phyloP scores from a whole-genome alignment of 2,888 invertebrate genomes.

The Nemoura dubitans region DNA sequence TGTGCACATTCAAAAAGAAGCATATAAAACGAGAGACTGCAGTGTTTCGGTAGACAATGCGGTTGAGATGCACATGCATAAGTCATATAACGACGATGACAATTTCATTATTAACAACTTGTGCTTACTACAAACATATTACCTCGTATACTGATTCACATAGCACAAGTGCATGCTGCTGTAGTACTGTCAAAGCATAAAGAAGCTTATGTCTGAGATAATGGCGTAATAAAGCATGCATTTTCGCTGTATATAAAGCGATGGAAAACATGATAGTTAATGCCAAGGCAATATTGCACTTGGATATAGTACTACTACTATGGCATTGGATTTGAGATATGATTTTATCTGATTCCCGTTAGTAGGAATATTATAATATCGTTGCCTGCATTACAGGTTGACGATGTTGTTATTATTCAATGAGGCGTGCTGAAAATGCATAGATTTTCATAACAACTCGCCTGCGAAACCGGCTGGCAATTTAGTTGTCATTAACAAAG shows the following conservation, averaged over 20 bases:
- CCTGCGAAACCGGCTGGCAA: background rate
- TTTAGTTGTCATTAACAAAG: background rate
- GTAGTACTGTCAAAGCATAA: background rate
- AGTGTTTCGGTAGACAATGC: background rate
- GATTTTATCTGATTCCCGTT: background rate
- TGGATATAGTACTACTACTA: background rate
- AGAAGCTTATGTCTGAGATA: background rate
- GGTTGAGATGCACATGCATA: background rate
- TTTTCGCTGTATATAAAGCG: background rate
- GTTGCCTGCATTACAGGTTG: no score
- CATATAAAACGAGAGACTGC: background rate
- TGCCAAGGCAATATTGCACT: background rate
- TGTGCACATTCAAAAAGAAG: background rate
- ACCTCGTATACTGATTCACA: background rate
- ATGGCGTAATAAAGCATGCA: background rate
- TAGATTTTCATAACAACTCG: background rate
- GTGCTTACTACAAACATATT: background rate
- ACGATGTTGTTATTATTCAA: background rate
- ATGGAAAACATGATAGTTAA: no score
- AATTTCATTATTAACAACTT: constrained; percentile 7
- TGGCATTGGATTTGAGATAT: background rate
- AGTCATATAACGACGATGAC: background rate
- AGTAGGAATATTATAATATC: background rate
- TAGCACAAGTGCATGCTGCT: background rate
- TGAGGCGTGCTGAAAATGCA: background rate